phyloP scores from a whole-genome alignment of 2,888 invertebrate species.

The Agriopis aurantiaria region DNA sequence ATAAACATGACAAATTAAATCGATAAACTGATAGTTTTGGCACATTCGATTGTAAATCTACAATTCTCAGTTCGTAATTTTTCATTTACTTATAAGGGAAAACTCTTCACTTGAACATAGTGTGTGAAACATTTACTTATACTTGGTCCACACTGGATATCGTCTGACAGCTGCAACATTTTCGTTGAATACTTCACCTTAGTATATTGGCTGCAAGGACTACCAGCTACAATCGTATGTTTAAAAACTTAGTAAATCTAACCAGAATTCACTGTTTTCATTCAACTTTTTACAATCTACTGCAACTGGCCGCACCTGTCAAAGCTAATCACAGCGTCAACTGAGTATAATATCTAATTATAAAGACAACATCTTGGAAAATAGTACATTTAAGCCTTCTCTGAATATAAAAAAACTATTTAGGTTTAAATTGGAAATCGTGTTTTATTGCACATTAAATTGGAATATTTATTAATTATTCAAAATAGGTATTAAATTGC shows the following conservation, averaged over 20 bases:
- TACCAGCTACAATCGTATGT: no score
- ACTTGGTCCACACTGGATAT: no score
- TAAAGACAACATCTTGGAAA: no score
- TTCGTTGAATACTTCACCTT: no score
- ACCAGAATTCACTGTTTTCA: no score
- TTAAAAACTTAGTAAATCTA: no score
- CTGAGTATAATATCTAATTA: no score
- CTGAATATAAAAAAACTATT: neutral
- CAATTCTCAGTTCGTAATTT: conserved; percentile 25
- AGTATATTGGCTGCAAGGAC: no score
- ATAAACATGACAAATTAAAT: neutral
- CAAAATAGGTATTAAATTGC: neutral
- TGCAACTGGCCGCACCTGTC: no score
- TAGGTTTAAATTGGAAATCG: conserved; percentile 4
- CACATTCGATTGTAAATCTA: conserved; percentile 44
- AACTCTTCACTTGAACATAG: conserved; percentile 41
- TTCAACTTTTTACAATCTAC: no score
- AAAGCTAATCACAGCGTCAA: no score
- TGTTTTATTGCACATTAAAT: conserved; percentile 22
- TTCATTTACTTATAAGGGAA: conserved; percentile 12
- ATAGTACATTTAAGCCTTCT: neutral
- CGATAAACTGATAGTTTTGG: conserved; percentile 37
- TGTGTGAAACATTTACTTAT: conserved; percentile 32
- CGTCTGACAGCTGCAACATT: no score
- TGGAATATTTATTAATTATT: conserved; percentile 6